These are phyloP conservation scores for Tenthredo livida DNA, from an alignment of 2,888 invertebrate genomes.

Conservation along the genomic window DNA sequence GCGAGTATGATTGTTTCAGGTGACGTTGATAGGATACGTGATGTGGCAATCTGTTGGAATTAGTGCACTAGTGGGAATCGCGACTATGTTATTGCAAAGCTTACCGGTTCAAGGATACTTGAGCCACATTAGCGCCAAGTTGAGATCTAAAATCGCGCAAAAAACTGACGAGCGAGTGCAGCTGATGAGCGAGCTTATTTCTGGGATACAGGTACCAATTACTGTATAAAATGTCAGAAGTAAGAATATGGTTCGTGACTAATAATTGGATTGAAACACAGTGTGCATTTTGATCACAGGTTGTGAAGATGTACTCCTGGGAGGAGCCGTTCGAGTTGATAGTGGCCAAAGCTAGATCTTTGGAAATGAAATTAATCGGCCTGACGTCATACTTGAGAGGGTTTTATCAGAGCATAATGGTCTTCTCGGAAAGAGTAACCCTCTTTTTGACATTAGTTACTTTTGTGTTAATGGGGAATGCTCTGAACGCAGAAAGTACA, in stretches of 20 bases:
- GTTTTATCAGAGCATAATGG: slow-evolving; percentile 84
- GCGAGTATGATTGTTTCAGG: slow-evolving; percentile 58
- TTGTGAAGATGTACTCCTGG: slow-evolving; percentile 97
- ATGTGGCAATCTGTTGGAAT: slow-evolving; percentile 68
- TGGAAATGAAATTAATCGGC: slow-evolving; percentile 82
- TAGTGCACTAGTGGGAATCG: slow-evolving; percentile 88
- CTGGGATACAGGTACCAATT: slow-evolving; percentile 89
- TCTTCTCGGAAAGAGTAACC: slow-evolving; percentile 87
- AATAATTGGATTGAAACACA: background rate
- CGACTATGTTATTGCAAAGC: slow-evolving; percentile 87
- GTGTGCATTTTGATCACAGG: slow-evolving; percentile 79
- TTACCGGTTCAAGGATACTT: slow-evolving; percentile 88
- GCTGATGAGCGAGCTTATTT: slow-evolving; percentile 96
- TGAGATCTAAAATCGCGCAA: slow-evolving; percentile 89
- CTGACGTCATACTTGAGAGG: slow-evolving; percentile 82
- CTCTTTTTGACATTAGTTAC: slow-evolving; percentile 85
- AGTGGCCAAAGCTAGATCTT: slow-evolving; percentile 87
- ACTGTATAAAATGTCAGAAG: too few relatives aligned
- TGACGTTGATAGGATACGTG: slow-evolving; percentile 62
- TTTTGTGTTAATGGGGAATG: slow-evolving; percentile 77
- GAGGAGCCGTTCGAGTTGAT: slow-evolving; percentile 92
- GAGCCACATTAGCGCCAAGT: slow-evolving; percentile 70
- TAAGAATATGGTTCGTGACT: background rate
- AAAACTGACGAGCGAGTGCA: slow-evolving; percentile 94
- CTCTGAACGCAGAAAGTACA: slow-evolving; percentile 75